Conservation (phyloP, 2,888 invertebrate genomes). For the Keiferia lycopersicella region DNA sequence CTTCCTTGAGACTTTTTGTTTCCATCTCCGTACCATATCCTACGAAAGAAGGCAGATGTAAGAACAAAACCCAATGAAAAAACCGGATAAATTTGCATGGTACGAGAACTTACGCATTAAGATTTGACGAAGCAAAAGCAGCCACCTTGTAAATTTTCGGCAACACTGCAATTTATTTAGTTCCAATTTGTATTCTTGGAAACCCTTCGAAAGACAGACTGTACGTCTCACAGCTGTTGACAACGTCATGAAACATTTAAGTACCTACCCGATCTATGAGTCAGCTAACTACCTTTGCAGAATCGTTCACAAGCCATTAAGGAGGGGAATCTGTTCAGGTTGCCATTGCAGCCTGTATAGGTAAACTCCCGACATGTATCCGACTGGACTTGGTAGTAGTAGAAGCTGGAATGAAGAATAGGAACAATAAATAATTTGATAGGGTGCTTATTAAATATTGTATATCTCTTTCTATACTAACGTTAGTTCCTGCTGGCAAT, state of each 20-base stretch:
- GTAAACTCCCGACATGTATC: constrained; percentile 51
- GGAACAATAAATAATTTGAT: not conserved
- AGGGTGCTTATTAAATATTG: too few relatives aligned
- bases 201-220: too few relatives aligned
- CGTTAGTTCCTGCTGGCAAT: constrained; percentile 37
- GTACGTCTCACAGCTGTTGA: too few relatives aligned
- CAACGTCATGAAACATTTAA: too few relatives aligned
- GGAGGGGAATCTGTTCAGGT: constrained; percentile 55
- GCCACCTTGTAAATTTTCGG: too few relatives aligned
- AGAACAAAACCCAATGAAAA: too few relatives aligned
- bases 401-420: constrained; percentile 45
- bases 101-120: too few relatives aligned
- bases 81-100: too few relatives aligned
- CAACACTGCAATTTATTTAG: too few relatives aligned
- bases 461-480: not conserved
- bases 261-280: too few relatives aligned
- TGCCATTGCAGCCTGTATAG: constrained; percentile 55
- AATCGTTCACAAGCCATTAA: constrained; percentile 50
- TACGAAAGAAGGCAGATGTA: not conserved
- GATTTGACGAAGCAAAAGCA: too few relatives aligned
- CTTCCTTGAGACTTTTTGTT: not conserved
- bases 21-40: not conserved
- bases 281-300: constrained; percentile 51
- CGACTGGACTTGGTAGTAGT: constrained; percentile 51
- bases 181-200: too few relatives aligned